These are phyloP conservation scores for Abrostola tripartita DNA, from an alignment of 2,888 invertebrate species.

Conservation along the genomic window DNA sequence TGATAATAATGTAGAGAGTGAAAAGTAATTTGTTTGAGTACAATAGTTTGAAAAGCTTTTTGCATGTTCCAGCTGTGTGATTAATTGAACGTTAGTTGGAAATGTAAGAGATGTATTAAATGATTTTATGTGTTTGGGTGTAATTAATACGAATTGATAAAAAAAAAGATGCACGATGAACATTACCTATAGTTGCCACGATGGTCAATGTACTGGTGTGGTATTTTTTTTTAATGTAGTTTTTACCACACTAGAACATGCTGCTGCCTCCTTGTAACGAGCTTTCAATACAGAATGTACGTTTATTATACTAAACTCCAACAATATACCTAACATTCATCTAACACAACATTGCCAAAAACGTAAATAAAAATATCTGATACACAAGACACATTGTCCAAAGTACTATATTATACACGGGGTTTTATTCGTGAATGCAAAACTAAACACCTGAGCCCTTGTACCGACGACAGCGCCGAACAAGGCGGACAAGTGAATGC, in stretches of 20 bases:
- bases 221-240: too few species aligned
- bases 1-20: constrained; percentile 44
- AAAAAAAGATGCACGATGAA: too few species aligned
- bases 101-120: constrained; percentile 7
- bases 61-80: constrained; percentile 40
- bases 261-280: too few species aligned
- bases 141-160: too few species aligned
- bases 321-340: constrained; percentile 4
- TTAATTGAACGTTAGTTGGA: constrained; percentile 30
- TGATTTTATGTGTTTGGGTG: neutral
- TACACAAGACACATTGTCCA: constrained; percentile 15
- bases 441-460: constrained; percentile 59
- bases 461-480: constrained; percentile 50
- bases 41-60: constrained; percentile 41
- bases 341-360: neutral
- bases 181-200: too few species aligned
- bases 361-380: constrained; percentile 15
- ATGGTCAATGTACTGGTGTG: too few species aligned
- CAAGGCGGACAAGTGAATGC: constrained; percentile 56
- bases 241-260: too few species aligned
- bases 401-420: constrained; percentile 7
- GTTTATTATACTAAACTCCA: neutral
- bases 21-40: constrained; percentile 57
- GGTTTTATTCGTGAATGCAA: constrained; percentile 45
- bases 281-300: too few species aligned